Conservation (phyloP, 2,113 vertebrate species). For the Phasianus colchicus region DNA sequence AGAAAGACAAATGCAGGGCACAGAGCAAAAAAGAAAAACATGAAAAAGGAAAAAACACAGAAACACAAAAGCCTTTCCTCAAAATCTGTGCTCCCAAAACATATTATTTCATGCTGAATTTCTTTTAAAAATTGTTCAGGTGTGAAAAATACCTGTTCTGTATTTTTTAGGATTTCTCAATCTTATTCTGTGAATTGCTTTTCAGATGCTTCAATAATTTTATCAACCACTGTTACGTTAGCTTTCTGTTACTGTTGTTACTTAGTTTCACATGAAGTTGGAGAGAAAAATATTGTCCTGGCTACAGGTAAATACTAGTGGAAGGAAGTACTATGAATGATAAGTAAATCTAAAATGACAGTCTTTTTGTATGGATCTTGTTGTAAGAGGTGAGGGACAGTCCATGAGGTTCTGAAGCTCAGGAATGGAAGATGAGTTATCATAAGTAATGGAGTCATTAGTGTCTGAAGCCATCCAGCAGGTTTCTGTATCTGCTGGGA, state of each 20-base stretch:
- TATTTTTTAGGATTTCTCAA: background rate
- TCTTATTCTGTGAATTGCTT: background rate
- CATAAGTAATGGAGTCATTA: background rate
- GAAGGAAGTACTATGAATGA: background rate
- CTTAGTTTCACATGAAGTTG: background rate
- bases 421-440: background rate
- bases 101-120: background rate
- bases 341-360: background rate
- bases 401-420: accelerated
- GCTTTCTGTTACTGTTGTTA: background rate
- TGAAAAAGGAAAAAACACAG: background rate
- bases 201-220: background rate
- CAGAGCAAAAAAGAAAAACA: background rate
- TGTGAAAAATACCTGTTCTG: background rate
- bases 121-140: background rate
- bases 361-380: accelerated
- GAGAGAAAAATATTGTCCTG: background rate
- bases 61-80: background rate
- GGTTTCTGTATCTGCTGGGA: background rate
- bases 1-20: background rate
- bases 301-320: background rate
- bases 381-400: background rate
- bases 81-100: background rate
- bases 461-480: background rate
- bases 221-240: background rate